Conservation (phyloP, 1,140 invertebrate genomes). For the Panagrolaimus sp. region DNA sequence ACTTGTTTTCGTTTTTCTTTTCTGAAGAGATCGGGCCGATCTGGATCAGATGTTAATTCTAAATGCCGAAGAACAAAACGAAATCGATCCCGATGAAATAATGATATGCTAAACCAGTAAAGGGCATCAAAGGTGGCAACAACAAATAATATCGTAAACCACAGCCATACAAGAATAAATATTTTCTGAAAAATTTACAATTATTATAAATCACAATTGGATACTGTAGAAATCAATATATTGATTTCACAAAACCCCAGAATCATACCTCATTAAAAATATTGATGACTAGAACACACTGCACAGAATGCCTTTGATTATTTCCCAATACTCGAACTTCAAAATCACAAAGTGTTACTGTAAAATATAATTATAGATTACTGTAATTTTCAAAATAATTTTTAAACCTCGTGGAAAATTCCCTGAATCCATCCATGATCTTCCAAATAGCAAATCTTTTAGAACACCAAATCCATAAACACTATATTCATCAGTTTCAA, state of each 20-base stretch:
- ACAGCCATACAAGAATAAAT: constrained; percentile 64
- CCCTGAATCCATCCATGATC: constrained; percentile 56
- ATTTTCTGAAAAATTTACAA: constrained; percentile 57
- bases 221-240: too few relatives aligned
- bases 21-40: constrained; percentile 55
- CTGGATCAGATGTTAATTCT: constrained; percentile 58
- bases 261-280: constrained; percentile 62
- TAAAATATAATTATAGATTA: too few relatives aligned
- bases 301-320: constrained; percentile 60
- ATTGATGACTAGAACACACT: constrained; percentile 65
- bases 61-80: constrained; percentile 58
- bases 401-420: constrained; percentile 56
- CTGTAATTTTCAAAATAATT: too few relatives aligned
- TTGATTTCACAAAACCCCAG: neutral
- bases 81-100: constrained; percentile 58
- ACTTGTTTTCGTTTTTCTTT: constrained; percentile 59
- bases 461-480: constrained; percentile 58
- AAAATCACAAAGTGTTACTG: constrained; percentile 64
- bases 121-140: constrained; percentile 60
- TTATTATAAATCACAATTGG: neutral
- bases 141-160: constrained; percentile 63
- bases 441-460: constrained; percentile 50
- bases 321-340: constrained; percentile 63
- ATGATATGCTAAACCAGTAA: constrained; percentile 58
- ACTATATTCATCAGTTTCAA: constrained; percentile 63